Evolutionary conservation across 2,797 vertebrate genomes (phyloP), one percentile per base, ranked within the genome.

Genomic region (Danio jaintianensis): DNA sequence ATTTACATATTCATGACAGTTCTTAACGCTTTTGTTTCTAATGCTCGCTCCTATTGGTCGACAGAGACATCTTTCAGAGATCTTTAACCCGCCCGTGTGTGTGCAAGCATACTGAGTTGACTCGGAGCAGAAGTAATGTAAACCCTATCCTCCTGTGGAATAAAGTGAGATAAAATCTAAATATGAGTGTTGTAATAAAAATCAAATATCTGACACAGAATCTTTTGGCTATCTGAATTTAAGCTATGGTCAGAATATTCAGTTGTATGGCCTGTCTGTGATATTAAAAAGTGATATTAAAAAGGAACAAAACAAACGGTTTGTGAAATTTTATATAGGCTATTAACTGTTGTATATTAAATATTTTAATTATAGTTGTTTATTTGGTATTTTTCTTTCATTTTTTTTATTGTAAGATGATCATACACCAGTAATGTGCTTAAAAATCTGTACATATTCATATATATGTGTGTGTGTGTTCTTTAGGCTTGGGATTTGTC

Each of bases 1-100:
- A 67, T 88, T 91, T 88, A 87, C 83, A 78, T 83, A 82, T 89
- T 89, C 70, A 87, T 83, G 72, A 83, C 43, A 66, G 56, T 47
- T 74, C 61, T 85, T 55, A 55, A 48, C 6, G 63, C 13, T 61
- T 84, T 66, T 52, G 47, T 80, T 74, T 59, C 20, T 29, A 55
- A 80, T 36, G 59, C 80, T 3, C 47, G 42, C 78, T 84, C n/a
- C 58, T 48, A 87, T 86, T 88, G 79, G 87, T 80, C 48, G 59
- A 83, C 66, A 43, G 12, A 63, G 50, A 71, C 69, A 72, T 83
- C 85, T 20, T 50, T 88, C 82, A 87, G 66, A 83, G 43, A 38
- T 45, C 16, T 85, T 78, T 75, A 82, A 82, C 87, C 63, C 82
- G 71, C 80, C 45, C 62, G 18, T 62, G 43, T 64, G 43, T 22